A percentile compares a stretch with the other conserved stretches of the same genome.
These are phyloP conservation scores for Rhamnusium bicolor DNA, from an alignment of 2,888 invertebrate species.

Conservation along the genomic window DNA sequence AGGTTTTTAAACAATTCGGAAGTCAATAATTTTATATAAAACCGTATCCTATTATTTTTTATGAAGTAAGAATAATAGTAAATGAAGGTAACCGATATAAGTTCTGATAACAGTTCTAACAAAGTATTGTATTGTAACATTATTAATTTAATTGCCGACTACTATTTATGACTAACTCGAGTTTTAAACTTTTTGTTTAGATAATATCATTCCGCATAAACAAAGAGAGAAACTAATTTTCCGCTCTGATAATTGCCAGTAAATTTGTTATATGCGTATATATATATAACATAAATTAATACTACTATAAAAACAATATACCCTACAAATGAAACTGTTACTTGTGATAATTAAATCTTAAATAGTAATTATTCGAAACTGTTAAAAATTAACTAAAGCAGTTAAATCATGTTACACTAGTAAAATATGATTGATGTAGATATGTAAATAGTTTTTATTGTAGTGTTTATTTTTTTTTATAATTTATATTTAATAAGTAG, in stretches of 20 bases:
- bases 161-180: slow-evolving; percentile 24
- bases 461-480: background rate
- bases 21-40: background rate
- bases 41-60: slow-evolving; percentile 18
- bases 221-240: slow-evolving; percentile 52
- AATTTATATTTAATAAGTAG: background rate
- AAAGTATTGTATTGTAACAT: background rate
- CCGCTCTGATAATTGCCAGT: slow-evolving; percentile 46
- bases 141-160: slow-evolving; percentile 27
- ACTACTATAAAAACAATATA: slow-evolving; percentile 39
- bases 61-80: background rate
- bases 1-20: background rate
- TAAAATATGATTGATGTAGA: background rate
- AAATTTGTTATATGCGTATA: slow-evolving; percentile 42
- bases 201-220: slow-evolving; percentile 39
- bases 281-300: slow-evolving; percentile 45
- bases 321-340: slow-evolving; percentile 44
- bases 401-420: slow-evolving; percentile 8
- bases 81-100: slow-evolving; percentile 17
- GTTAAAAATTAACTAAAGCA: background rate
- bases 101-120: slow-evolving; percentile 11
- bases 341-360: slow-evolving; percentile 26
- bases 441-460: background rate
- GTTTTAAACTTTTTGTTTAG: slow-evolving; percentile 23
- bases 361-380: slow-evolving; percentile 15